Evolutionary conservation across 2,888 invertebrate genomes (phyloP), one percentile per base, ranked within the genome.

Genomic region (Polia nebulosa): DNA sequence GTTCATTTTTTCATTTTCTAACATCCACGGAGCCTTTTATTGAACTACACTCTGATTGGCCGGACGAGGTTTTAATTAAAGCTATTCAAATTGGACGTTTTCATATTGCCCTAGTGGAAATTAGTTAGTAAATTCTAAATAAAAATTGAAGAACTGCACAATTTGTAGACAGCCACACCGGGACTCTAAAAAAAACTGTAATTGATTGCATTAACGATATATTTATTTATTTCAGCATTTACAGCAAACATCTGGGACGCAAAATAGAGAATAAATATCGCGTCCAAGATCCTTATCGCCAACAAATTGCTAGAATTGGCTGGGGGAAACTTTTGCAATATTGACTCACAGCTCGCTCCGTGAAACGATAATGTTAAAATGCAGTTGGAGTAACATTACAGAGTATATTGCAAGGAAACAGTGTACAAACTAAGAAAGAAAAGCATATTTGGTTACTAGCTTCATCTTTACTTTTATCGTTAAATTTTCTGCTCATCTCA

Each of bases 21-120:
- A 55, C 49, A n/a, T 32, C 20, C 29, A 47, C 29, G 27, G 13
- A 55, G 5, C 20, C 17, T 53, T 62, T 64, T 58, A 64, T 61
- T 47, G 34, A n/a, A 64, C 32, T 29, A 47, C 27, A 36, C 32
- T 61, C 29, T 51, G 80, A 69, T 69, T 69, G 58, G 55, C 44
- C 32, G 20, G 45, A n/a, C 27, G 29, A 47, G 29, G 13, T 76
- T 69, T 79, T 77, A 70, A 77, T 69, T 69, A 62, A 75, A 53
- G 9, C 61, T 32, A 36, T 75, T 61, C 34, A 61, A 52, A 57
- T 41, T 25, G 62, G 20, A 57, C 5, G 29, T 22, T 57, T 60
- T 58, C 9, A 36, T 56, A 34, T 11, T 27, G 39, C 9, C 20
- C 2, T 2, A 13, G 15, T 20, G 22, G 8, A 49, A 44, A 56